Evolutionary conservation across 92 coral and sea anemone genomes (phyloP).

Genomic region (Bergia sp.): DNA sequence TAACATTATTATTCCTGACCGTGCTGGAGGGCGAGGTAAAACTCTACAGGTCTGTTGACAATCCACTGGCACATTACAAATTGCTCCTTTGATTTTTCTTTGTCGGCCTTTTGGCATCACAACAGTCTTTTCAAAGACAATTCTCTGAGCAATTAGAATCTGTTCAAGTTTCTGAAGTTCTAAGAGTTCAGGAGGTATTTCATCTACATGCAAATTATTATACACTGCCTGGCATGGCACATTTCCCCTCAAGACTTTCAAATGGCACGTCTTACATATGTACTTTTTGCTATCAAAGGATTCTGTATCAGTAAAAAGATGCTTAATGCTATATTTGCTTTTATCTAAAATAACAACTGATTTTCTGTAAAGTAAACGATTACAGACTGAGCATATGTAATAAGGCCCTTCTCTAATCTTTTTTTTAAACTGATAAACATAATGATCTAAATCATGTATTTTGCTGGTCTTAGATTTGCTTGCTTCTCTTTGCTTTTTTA

Average conservation of each 20-base stretch:
- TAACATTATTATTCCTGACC: conserved; percentile 14
- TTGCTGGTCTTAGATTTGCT: too few species aligned
- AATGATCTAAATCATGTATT: too few species aligned
- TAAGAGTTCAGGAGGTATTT: conserved; percentile 36
- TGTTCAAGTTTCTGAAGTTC: conserved; percentile 43
- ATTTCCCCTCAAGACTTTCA: too few species aligned
- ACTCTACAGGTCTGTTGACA: conserved; percentile 3
- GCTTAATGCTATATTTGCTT: conserved; percentile 2
- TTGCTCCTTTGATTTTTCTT: conserved; percentile 24
- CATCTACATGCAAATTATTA: too few species aligned
- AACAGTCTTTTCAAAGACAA: too few species aligned
- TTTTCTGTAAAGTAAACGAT: conserved; percentile 32
- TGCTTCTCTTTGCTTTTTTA: neutral
- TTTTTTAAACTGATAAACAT: conserved; percentile 15
- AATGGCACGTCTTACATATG: too few species aligned
- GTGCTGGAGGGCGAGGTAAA: conserved; percentile 14
- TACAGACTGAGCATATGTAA: conserved; percentile 40
- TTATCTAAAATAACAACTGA: conserved; percentile 28
- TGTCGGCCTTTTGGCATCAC: conserved; percentile 24
- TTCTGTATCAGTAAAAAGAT: neutral
- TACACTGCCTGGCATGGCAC: too few species aligned
- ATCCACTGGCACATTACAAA: too few species aligned
- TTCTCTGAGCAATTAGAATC: too few species aligned
- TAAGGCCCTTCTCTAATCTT: conserved; percentile 43
- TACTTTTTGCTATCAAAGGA: conserved; percentile 44